Conservation (phyloP, 1,140 invertebrate species). For the Drosophila lacertosa region DNA sequence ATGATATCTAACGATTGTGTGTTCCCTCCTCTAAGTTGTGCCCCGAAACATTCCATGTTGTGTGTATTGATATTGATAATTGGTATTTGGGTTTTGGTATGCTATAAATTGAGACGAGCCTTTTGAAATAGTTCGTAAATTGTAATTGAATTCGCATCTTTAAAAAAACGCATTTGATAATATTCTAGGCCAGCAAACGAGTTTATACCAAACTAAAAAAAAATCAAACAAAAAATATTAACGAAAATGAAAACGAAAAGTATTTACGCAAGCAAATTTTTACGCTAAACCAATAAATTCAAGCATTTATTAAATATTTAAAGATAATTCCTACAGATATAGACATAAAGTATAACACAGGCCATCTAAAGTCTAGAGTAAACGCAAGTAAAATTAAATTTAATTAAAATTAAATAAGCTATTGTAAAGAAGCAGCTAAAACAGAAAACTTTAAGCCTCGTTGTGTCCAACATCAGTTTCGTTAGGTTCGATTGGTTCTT, state of each 20-base stretch:
- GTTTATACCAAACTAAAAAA: conserved; percentile 14
- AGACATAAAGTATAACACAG: conserved; percentile 12
- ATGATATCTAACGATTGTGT: conserved; percentile 31
- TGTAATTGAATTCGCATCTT: conserved; percentile 33
- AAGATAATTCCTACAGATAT: conserved; percentile 39
- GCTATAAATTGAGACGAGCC: conserved; percentile 9
- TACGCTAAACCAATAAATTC: conserved; percentile 52
- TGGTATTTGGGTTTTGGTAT: neutral
- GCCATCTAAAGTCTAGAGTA: conserved; percentile 11
- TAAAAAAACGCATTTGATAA: conserved; percentile 47
- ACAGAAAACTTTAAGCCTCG: conserved; percentile 23
- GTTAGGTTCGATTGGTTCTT: conserved; percentile 38
- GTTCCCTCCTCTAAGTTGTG: conserved; percentile 32
- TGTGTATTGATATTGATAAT: conserved; percentile 21
- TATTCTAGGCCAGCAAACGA: conserved; percentile 30
- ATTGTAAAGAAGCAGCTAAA: conserved; percentile 15
- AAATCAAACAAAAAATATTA: neutral
- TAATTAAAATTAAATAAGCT: conserved; percentile 35
- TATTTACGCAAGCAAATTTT: conserved; percentile 53
- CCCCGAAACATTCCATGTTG: conserved; percentile 48
- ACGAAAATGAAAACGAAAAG: conserved; percentile 3
- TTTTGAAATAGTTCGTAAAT: conserved; percentile 19
- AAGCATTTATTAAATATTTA: conserved; percentile 55
- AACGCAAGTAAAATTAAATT: conserved; percentile 13
- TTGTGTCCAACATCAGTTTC: conserved; percentile 38